phyloP scores from a whole-genome alignment of 1,140 invertebrate genomes.

The Drosophila kurseongensis region DNA sequence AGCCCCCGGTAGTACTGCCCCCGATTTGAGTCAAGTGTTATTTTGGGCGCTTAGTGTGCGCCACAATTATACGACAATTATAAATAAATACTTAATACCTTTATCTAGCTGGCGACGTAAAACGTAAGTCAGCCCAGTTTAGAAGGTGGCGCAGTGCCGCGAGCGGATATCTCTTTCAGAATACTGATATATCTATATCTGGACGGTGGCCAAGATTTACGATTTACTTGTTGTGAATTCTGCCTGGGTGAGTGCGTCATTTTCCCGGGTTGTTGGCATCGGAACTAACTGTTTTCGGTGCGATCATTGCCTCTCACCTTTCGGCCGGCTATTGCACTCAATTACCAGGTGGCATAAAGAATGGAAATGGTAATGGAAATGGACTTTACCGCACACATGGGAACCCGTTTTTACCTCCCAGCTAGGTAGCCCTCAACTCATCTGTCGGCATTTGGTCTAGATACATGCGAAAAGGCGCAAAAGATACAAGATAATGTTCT shows the following conservation, averaged over 20 bases:
- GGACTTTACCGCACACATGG: slow-evolving; percentile 54
- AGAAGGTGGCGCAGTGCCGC: slow-evolving; percentile 30
- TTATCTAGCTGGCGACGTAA: slow-evolving; percentile 43
- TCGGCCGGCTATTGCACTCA: slow-evolving; percentile 51
- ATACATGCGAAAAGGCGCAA: slow-evolving; percentile 45
- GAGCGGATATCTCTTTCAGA: slow-evolving; percentile 18
- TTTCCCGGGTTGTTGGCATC: slow-evolving; percentile 68
- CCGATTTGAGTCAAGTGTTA: slow-evolving; percentile 71
- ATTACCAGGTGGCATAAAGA: slow-evolving; percentile 50
- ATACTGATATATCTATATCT: slow-evolving; percentile 24
- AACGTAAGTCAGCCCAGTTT: slow-evolving; percentile 30
- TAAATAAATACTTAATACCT: slow-evolving; percentile 54
- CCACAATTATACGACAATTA: slow-evolving; percentile 70
- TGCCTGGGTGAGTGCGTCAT: slow-evolving; percentile 25
- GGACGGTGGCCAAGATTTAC: slow-evolving; percentile 44
- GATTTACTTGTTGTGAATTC: slow-evolving; percentile 7
- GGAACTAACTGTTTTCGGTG: slow-evolving; percentile 71
- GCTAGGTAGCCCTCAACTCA: slow-evolving; percentile 33
- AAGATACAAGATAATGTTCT: slow-evolving; percentile 45
- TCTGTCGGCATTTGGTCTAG: slow-evolving; percentile 42
- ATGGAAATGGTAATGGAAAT: slow-evolving; percentile 56
- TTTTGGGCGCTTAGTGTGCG: slow-evolving; percentile 45
- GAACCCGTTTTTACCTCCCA: slow-evolving; percentile 60
- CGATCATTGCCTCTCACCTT: slow-evolving; percentile 49
- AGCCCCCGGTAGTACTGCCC: slow-evolving; percentile 34